Conservation (phyloP, 2,113 vertebrate species). For the Saimiri boliviensis region DNA sequence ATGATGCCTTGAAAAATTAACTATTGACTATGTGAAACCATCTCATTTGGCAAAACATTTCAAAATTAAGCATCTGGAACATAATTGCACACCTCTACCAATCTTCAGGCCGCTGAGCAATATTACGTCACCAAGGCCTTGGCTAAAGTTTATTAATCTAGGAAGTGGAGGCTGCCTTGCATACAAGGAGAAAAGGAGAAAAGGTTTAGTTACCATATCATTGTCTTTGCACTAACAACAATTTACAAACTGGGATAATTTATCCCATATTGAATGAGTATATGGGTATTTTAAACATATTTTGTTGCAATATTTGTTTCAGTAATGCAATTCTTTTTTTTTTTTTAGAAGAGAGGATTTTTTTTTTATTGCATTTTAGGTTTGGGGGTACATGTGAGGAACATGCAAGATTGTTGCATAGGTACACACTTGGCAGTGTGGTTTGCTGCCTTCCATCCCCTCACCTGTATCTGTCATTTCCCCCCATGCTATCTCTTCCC, state of each 20-base stretch:
- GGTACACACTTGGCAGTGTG: too few relatives aligned
- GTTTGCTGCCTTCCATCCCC: too few relatives aligned
- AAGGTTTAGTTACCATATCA: fast-evolving
- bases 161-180: fast-evolving
- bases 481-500: too few relatives aligned
- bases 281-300: neutral
- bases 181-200: neutral
- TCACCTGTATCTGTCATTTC: too few relatives aligned
- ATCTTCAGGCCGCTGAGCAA: neutral
- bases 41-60: too few relatives aligned
- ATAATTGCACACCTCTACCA: neutral
- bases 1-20: neutral
- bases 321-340: neutral
- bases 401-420: too few relatives aligned
- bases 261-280: neutral
- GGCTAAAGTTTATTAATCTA: neutral
- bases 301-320: neutral
- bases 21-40: neutral
- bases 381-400: too few relatives aligned
- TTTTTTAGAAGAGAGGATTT: too few relatives aligned
- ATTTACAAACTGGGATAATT: neutral
- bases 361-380: too few relatives aligned
- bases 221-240: neutral
- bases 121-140: too few relatives aligned
- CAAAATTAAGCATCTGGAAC: neutral